Base-by-base conservation (phyloP, 35 echinoderm and acorn worm species). In the Ophioderma brevispina region DNA sequence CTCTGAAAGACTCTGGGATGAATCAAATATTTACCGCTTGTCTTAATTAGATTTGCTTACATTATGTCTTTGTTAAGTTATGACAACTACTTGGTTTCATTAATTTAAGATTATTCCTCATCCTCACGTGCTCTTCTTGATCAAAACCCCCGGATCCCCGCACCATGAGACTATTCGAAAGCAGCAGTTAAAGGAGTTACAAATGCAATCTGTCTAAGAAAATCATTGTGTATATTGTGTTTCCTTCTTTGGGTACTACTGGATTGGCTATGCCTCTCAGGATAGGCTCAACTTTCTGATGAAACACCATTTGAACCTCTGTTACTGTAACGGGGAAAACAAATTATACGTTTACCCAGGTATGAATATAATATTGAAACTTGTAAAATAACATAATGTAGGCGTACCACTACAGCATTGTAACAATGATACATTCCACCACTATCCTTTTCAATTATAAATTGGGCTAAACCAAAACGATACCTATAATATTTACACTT, bases 141-240 rank as follows among this genome's bases (percentile, higher is more conserved):
- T 1, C 23, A 78, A 85, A 46, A 93, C 93, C 25, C 93, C 91
- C 25, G 88, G 92, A 39, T 90, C 90, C 0, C 70, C 82, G 35
- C 80, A 90, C 17, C 78, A 91, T 0, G 81, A 92, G 52, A 64
- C 52, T 21, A 88, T 88, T 52, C 80, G 97, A 80, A 80, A 84
- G 40, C 77, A 90, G 77, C 85, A 94, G n/a, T 25, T 95, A 25
- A 99, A 95, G 55, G 97, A 93, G 64, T 78, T 99, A 0, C 87
- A 93, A 85, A 95, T 95, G 90, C 95, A 90, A 38, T 82, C 93
- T 3, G 87, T 99, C 19, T 70, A 80, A 91, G 31, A 94, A 99
- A 82, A 99, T 99, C 64, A 70, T 95, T 25, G 93, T 99, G 85
- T 93, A 93, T 80, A 80, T 95, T 55, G 50, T 99, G 39, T 99